phyloP scores from a whole-genome alignment of 2,113 vertebrate genomes.

The Pangasianodon gigas region DNA sequence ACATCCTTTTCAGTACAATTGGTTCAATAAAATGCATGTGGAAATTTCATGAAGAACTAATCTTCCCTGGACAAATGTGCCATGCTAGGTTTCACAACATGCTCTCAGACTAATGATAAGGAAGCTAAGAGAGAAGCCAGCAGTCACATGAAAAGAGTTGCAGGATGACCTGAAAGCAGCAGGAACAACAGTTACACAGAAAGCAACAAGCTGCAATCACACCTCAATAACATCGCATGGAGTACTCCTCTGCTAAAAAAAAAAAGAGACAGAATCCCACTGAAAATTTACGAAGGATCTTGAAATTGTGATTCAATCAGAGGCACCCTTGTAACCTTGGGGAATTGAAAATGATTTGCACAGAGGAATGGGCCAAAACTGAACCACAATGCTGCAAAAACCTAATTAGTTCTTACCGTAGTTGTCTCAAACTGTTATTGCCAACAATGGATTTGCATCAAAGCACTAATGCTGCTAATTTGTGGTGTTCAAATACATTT shows the following conservation, averaged over 20 bases:
- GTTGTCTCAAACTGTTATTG: neutral
- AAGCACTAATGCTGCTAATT: neutral
- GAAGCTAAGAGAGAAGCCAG: neutral
- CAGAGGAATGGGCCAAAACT: neutral
- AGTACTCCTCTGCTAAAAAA: too few relatives aligned
- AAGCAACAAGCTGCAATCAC: neutral
- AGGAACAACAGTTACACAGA: neutral
- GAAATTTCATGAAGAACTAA: too few relatives aligned
- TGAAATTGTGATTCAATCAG: neutral
- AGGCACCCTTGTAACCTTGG: neutral
- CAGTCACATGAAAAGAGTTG: neutral
- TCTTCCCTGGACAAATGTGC: too few relatives aligned
- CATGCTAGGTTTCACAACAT: neutral
- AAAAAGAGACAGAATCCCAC: neutral
- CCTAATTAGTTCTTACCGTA: neutral
- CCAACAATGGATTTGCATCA: neutral
- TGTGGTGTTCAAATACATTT: neutral
- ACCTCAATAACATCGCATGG: neutral
- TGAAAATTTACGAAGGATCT: neutral
- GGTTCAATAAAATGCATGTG: neutral
- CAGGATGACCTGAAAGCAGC: neutral
- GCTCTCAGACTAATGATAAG: neutral
- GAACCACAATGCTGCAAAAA: neutral
- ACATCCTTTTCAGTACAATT: neutral
- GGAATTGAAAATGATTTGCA: neutral